A percentile compares a stretch with the other conserved stretches of the same genome.
Evolutionary conservation across 2,797 vertebrate genomes (phyloP).

Genomic region (Streptopelia turtur): DNA sequence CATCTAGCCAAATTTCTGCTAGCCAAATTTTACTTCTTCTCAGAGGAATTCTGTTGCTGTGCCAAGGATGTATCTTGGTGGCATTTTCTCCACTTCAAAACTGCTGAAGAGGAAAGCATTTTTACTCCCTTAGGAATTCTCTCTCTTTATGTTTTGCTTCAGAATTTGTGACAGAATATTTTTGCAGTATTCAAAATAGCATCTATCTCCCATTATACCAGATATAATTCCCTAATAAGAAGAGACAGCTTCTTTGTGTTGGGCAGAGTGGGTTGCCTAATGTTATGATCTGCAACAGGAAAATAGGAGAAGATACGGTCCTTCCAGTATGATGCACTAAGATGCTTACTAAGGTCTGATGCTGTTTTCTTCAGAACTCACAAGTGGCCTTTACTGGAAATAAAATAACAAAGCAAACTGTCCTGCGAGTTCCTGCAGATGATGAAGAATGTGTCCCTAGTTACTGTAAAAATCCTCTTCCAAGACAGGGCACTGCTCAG

Average conservation of each 20-base stretch:
- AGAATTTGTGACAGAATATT: background rate
- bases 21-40: background rate
- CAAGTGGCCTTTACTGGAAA: background rate
- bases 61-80: background rate
- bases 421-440: background rate
- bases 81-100: background rate
- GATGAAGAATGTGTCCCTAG: background rate
- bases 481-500: background rate
- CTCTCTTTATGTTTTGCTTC: background rate
- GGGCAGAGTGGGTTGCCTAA: background rate
- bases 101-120: background rate
- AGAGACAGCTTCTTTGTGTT: background rate
- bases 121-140: background rate
- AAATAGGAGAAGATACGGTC: accelerated
- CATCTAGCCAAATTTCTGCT: background rate
- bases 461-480: background rate
- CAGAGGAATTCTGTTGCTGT: background rate
- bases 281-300: background rate
- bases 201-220: background rate
- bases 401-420: background rate
- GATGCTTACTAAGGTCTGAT: background rate
- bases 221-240: background rate
- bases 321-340: background rate
- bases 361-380: background rate
- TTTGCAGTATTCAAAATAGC: background rate